Conservation (phyloP, 2,797 vertebrate species). For the Aplochiton taeniatus region DNA sequence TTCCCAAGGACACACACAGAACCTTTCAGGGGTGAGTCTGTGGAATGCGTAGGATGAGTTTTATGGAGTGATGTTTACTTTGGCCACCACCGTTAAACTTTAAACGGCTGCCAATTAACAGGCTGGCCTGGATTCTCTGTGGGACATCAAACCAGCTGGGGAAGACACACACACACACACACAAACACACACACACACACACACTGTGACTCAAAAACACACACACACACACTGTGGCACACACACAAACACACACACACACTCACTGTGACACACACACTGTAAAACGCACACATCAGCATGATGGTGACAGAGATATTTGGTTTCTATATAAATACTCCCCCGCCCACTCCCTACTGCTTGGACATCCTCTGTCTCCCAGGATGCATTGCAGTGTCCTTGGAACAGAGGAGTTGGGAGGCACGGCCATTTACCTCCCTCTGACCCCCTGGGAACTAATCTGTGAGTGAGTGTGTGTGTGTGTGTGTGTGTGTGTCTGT, state of each 20-base stretch:
- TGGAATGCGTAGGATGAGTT: slow-evolving; percentile 79
- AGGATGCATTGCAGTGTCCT: slow-evolving; percentile 71
- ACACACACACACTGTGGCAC: slow-evolving; percentile 45
- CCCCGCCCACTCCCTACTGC: slow-evolving; percentile 20
- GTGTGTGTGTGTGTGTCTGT: slow-evolving; percentile 23
- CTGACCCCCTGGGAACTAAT: slow-evolving; percentile 65
- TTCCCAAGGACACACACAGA: not conserved
- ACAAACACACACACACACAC: slow-evolving; percentile 23
- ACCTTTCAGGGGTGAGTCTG: slow-evolving; percentile 65
- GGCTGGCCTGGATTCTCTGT: slow-evolving; percentile 74
- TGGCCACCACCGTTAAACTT: slow-evolving; percentile 82
- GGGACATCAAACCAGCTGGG: slow-evolving; percentile 74
- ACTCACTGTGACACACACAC: slow-evolving; percentile 41
- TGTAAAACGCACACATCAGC: slow-evolving; percentile 21
- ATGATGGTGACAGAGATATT: slow-evolving; percentile 19
- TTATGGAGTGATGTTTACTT: slow-evolving; percentile 88
- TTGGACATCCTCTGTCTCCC: slow-evolving; percentile 63
- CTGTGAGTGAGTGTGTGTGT: slow-evolving; percentile 32
- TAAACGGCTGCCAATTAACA: slow-evolving; percentile 84
- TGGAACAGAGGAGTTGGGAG: slow-evolving; percentile 70
- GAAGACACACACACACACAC: slow-evolving; percentile 46
- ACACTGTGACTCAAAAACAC: slow-evolving; percentile 37
- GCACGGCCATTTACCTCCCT: slow-evolving; percentile 69
- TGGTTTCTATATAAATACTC: slow-evolving; percentile 38
- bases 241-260: slow-evolving; percentile 33